Percentiles rank a stretch among this genome's conserved stretches.
phyloP scores from a whole-genome alignment of 2,113 vertebrate species.

The Sapayoa aenigma region DNA sequence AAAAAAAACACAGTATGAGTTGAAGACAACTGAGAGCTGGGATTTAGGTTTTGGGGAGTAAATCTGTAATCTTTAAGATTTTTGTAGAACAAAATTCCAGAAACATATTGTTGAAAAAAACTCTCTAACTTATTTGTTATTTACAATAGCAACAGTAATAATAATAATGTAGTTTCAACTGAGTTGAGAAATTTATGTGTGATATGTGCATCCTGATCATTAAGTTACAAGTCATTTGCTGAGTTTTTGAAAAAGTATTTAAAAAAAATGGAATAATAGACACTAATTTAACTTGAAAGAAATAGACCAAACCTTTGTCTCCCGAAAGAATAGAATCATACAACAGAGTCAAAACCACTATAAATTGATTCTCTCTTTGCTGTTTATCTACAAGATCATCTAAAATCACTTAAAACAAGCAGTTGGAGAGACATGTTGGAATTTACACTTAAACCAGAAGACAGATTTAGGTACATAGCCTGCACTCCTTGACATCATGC shows the following conservation, averaged over 20 bases:
- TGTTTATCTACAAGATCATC: neutral
- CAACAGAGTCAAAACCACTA: neutral
- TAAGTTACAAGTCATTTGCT: neutral
- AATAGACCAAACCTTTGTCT: neutral
- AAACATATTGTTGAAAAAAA: neutral
- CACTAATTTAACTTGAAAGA: neutral
- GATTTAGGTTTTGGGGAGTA: neutral
- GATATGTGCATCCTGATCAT: neutral
- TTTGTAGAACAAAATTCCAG: neutral
- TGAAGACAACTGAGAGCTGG: neutral
- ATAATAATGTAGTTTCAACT: neutral
- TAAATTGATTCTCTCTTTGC: neutral
- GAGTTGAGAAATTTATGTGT: neutral
- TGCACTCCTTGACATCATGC: accelerated
- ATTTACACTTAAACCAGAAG: neutral
- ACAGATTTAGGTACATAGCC: neutral
- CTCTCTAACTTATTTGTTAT: neutral
- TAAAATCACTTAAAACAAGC: neutral
- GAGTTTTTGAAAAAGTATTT: neutral
- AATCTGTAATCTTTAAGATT: neutral
- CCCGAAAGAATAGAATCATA: neutral
- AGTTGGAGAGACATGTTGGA: neutral
- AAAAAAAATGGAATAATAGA: neutral
- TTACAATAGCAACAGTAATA: neutral
- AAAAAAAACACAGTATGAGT: neutral